Base-by-base conservation (phyloP, 2,888 invertebrate species). In the Sycophila texana region DNA sequence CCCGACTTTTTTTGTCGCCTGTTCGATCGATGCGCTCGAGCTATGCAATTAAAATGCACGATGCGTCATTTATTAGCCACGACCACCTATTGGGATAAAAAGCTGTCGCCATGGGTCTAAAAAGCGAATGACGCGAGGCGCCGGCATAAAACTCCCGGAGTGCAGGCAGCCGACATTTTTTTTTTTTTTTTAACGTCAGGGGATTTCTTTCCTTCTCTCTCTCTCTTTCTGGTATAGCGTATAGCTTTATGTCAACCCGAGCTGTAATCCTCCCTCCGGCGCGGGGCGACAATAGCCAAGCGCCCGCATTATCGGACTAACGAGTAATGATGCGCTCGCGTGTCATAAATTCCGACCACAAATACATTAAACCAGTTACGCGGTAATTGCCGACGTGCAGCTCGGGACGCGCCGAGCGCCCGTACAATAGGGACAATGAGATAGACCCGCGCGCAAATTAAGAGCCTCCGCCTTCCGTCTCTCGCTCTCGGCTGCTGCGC, bases 341-440 rank as follows among this genome's bases (percentile, higher is more conserved):
- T 70, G 22, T 81, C 71, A 79, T 81, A 79, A 74, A 74, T 73
- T 70, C 65, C 63, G 10, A 79, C 65, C 73, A 18, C 76, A 79
- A 79, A 79, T 79, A 68, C 72, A 70, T 72, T 79, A 79, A 79
- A 78, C 63, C 79, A 60, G 79, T 79, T 73, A 76, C 60, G 55
- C 65, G 60, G 70, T 79, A 81, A 81, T 81, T 79, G 79, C 58
- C 51, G 63, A 39, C n/a, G 53, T n/a, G 26, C 12, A 18, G 39
- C 53, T n/a, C 47, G 16, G 13, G 18, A 5, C 61, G 20, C 7
- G 53, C 10, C 53, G 51, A 14, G 10, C 16, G 16, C 39, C 39
- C 20, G 20, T 49, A 60, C 72, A 77, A 66, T 66, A 30, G 49
- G 71, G 49, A 77, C 66, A 72, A 61, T 55, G 61, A 55, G 61